Conservation (phyloP, 2,113 vertebrate species). For the Fukomys damarensis region DNA sequence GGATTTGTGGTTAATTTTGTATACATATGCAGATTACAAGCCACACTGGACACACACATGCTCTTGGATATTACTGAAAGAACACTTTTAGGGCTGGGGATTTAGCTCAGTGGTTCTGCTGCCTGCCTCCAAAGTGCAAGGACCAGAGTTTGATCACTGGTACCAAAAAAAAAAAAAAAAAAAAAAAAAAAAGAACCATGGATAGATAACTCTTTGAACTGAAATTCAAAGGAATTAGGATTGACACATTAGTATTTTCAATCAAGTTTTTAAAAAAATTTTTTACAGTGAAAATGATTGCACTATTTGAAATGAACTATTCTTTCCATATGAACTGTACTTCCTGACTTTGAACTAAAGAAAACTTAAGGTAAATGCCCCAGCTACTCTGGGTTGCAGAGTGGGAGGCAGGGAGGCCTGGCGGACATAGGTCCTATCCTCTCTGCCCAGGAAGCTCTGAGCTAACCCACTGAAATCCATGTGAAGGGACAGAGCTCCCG, state of each 20-base stretch:
- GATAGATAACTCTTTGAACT: not conserved
- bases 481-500: not conserved
- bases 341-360: not conserved
- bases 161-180: too few relatives aligned
- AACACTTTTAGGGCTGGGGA: too few relatives aligned
- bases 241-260: not conserved
- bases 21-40: not conserved
- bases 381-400: not conserved
- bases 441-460: not conserved
- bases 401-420: not conserved
- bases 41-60: not conserved
- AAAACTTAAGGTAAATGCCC: not conserved
- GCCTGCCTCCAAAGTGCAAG: too few relatives aligned
- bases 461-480: not conserved
- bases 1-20: not conserved
- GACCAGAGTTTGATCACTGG: too few relatives aligned
- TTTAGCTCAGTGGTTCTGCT: too few relatives aligned
- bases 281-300: not conserved
- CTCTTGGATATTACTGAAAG: too few relatives aligned
- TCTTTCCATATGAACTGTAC: not conserved
- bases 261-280: not conserved
- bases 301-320: not conserved
- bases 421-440: not conserved
- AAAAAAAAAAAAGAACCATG: not conserved
- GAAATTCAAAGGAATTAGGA: not conserved